Evolutionary conservation across 1,140 invertebrate species (phyloP).

Genomic region (Eriocheir sinensis): DNA sequence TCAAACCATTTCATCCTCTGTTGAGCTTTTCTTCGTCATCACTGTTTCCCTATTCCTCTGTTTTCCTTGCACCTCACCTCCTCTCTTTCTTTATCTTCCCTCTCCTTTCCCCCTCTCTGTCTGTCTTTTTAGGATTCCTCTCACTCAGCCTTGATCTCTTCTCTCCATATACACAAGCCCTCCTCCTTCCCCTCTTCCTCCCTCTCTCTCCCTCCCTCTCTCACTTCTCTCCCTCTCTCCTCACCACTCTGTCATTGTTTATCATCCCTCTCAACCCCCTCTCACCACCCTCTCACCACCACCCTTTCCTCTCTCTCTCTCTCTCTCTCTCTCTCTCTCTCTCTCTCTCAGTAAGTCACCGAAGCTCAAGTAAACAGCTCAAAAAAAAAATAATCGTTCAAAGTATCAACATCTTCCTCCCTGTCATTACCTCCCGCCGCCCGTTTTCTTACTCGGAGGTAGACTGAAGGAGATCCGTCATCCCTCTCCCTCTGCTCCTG

Average conservation of each 20-base stretch:
- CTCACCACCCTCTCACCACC: not conserved
- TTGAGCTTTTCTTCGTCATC: not conserved
- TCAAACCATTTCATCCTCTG: not conserved
- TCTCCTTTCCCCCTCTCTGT: constrained; percentile 41
- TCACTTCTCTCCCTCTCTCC: not conserved
- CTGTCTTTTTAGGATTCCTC: constrained; percentile 35
- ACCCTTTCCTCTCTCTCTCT: not conserved
- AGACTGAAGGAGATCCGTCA: not conserved
- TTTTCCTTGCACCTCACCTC: not conserved
- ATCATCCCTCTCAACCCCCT: not conserved
- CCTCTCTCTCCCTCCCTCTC: not conserved
- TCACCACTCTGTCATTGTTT: not conserved
- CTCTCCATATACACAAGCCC: not conserved
- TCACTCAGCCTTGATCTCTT: constrained; percentile 18
- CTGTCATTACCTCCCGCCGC: not conserved
- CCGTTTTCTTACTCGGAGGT: not conserved
- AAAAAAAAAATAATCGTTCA: constrained; percentile 12
- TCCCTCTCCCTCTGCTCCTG: not conserved
- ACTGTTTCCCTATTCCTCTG: not conserved
- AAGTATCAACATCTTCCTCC: not conserved
- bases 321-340: not conserved
- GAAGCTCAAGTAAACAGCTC: not conserved
- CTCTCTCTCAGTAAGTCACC: constrained; percentile 17
- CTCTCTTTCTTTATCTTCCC: not conserved
- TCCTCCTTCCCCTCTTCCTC: not conserved